A percentile compares a stretch with the other conserved stretches of the same genome.
Conservation (phyloP, 2,888 invertebrate species). For the Blomia tropicalis region DNA sequence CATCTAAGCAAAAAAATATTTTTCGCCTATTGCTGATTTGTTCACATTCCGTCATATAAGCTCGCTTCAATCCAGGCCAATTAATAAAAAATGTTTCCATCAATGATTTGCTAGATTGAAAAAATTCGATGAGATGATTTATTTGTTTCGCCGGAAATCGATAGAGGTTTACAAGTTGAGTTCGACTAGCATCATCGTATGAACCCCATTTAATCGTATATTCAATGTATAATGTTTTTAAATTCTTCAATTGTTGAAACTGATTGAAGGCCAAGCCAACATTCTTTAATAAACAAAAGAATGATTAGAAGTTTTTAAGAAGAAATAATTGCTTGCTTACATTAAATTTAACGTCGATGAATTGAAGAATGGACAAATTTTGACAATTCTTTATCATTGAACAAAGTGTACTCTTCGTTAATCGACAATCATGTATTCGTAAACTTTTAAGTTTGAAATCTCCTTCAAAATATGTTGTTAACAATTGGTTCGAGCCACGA, state of each 20-base stretch:
- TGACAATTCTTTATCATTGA: neutral
- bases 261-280: neutral
- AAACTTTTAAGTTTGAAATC: neutral
- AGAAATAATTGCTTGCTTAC: slow-evolving; percentile 1
- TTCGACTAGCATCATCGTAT: neutral
- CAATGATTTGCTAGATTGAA: neutral
- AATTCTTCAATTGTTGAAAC: neutral
- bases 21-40: too few species aligned
- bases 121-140: neutral
- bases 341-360: neutral
- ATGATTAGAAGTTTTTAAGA: neutral
- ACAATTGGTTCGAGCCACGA: neutral
- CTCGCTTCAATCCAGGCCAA: slow-evolving; percentile 1
- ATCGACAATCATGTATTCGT: neutral
- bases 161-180: neutral
- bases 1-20: too few species aligned
- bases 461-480: neutral
- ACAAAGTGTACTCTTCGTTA: neutral
- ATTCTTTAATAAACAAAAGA: neutral
- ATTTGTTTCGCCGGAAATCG: neutral
- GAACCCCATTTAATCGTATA: neutral
- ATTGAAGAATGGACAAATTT: neutral
- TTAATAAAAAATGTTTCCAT: neutral
- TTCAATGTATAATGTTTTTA: neutral
- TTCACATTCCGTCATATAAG: too few species aligned